Conservation (phyloP, 2,113 vertebrate species). For the Onychostruthus taczanowskii region DNA sequence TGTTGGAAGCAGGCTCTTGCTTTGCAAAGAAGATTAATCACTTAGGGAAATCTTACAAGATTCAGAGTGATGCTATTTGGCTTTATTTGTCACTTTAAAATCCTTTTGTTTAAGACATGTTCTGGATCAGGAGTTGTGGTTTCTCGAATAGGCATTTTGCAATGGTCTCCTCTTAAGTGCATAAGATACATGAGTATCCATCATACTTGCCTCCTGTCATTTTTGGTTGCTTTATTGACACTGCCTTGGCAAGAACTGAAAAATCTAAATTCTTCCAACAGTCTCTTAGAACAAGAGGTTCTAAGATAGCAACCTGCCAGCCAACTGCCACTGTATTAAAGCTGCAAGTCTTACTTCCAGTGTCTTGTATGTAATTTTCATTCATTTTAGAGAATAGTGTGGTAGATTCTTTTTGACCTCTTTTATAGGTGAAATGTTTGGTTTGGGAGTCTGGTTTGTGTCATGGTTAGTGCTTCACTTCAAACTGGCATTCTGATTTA, state of each 20-base stretch:
- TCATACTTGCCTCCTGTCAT: neutral
- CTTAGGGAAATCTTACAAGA: neutral
- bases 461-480: neutral
- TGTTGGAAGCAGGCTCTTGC: neutral
- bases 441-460: neutral
- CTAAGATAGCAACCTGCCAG: rapidly evolving
- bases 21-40: neutral
- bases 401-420: neutral
- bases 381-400: neutral
- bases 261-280: neutral
- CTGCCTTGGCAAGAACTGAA: neutral
- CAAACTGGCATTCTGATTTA: neutral
- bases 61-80: neutral
- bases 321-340: neutral
- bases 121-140: neutral
- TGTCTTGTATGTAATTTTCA: neutral
- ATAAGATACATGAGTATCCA: rapidly evolving
- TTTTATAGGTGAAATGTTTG: neutral
- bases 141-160: neutral
- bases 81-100: neutral
- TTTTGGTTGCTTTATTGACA: neutral
- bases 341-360: neutral
- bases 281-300: neutral
- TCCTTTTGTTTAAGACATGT: neutral
- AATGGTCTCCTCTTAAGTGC: neutral